phyloP scores from a whole-genome alignment of 2,888 invertebrate genomes.

The Drosophila kanekoi region DNA sequence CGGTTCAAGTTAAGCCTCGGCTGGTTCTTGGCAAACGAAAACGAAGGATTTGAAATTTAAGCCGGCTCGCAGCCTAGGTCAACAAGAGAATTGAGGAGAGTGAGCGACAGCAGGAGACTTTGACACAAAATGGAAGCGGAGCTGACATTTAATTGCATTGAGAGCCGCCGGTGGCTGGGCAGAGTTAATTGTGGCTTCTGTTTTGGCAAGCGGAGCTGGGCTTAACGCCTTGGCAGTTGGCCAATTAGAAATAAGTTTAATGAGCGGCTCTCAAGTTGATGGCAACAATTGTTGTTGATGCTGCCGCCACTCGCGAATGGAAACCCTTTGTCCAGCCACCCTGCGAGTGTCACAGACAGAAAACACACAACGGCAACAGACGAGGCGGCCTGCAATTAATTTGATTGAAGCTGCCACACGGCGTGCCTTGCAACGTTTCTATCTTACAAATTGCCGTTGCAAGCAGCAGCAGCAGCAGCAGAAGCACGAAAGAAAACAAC shows the following conservation, averaged over 20 bases:
- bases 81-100: too few species aligned
- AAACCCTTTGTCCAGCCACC: conserved; percentile 32
- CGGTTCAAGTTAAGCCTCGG: too few species aligned
- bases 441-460: conserved; percentile 72
- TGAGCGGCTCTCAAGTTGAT: conserved; percentile 59
- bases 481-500: conserved; percentile 28
- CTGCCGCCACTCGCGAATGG: neutral
- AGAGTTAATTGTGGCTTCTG: conserved; percentile 43
- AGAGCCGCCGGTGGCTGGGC: neutral
- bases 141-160: conserved; percentile 1
- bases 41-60: too few species aligned
- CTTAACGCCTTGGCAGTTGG: neutral
- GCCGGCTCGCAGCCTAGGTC: too few species aligned
- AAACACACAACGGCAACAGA: conserved; percentile 28
- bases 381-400: conserved; percentile 76
- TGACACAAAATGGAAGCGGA: too few species aligned
- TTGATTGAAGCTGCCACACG: conserved; percentile 84
- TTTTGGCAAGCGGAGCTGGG: conserved; percentile 9
- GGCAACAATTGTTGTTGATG: conserved; percentile 48
- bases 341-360: conserved; percentile 59
- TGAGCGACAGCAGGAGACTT: too few species aligned
- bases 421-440: conserved; percentile 74
- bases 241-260: conserved; percentile 69
- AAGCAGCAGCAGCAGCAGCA: conserved; percentile 27
- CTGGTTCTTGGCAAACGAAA: too few species aligned